Conservation (phyloP, 2,113 vertebrate species). For the Phasianus colchicus region DNA sequence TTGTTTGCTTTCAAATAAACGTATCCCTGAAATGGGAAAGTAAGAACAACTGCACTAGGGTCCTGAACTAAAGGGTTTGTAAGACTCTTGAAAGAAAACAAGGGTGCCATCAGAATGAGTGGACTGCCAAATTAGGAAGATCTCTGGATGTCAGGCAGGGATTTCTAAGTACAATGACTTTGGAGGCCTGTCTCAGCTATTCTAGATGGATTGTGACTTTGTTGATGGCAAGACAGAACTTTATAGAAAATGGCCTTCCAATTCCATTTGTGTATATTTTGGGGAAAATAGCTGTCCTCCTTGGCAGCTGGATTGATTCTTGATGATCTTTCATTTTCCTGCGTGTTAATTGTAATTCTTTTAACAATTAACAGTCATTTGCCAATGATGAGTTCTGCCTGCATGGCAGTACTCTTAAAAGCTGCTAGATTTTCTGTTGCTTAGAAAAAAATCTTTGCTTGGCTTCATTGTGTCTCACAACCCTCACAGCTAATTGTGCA, state of each 20-base stretch:
- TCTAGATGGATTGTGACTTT: not conserved
- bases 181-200: conserved; percentile 11
- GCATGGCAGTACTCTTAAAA: not conserved
- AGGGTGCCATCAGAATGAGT: not conserved
- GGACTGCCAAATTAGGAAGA: not conserved
- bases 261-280: not conserved
- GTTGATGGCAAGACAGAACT: not conserved
- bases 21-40: not conserved
- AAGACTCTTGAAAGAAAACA: not conserved
- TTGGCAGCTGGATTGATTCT: not conserved
- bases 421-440: not conserved
- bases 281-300: not conserved
- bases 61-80: not conserved
- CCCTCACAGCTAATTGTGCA: not conserved
- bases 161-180: conserved; percentile 12
- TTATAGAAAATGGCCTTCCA: not conserved
- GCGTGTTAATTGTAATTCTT: not conserved
- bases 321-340: not conserved
- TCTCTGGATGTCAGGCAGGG: not conserved
- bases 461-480: not conserved
- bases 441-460: not conserved
- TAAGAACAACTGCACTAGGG: not conserved
- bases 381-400: not conserved
- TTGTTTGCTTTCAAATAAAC: not conserved
- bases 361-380: not conserved